Conservation (phyloP, 2,113 vertebrate species). For the Eolophus roseicapilla region DNA sequence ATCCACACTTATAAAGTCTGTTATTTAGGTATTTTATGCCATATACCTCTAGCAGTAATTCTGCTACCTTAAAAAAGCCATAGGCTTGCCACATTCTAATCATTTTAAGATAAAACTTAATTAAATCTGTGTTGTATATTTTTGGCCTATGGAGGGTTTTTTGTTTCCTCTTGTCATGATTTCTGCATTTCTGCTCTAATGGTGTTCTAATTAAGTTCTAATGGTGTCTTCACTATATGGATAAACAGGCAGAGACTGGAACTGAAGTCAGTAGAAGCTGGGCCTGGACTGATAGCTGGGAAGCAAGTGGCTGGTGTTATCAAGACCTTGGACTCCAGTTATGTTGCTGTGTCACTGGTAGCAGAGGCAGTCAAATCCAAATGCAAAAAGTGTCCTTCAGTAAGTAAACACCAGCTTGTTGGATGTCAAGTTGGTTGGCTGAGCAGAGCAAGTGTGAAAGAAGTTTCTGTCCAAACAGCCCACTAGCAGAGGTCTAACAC, state of each 20-base stretch:
- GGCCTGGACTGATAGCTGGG: constrained; percentile 78
- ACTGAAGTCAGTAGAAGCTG: constrained; percentile 77
- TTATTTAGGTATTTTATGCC: not conserved
- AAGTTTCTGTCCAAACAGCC: not conserved
- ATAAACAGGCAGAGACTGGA: constrained; percentile 84
- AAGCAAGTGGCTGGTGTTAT: constrained; percentile 80
- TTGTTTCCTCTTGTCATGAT: not conserved
- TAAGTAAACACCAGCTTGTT: constrained; percentile 69
- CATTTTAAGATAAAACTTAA: not conserved
- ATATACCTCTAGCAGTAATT: not conserved
- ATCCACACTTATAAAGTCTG: not conserved
- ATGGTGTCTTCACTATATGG: not conserved
- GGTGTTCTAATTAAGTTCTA: not conserved
- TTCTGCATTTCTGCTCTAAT: not conserved
- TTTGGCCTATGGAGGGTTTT: not conserved
- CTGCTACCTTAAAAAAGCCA: not conserved
- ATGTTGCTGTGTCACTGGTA: constrained; percentile 79
- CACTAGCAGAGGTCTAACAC: not conserved
- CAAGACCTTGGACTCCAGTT: constrained; percentile 83
- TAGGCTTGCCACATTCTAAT: not conserved
- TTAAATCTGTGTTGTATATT: not conserved
- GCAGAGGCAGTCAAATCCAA: constrained; percentile 77
- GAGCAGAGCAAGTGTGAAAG: not conserved
- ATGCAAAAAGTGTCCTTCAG: constrained; percentile 86
- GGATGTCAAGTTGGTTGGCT: not conserved